Conservation (phyloP, 2,113 vertebrate genomes). For the Sitta europaea region DNA sequence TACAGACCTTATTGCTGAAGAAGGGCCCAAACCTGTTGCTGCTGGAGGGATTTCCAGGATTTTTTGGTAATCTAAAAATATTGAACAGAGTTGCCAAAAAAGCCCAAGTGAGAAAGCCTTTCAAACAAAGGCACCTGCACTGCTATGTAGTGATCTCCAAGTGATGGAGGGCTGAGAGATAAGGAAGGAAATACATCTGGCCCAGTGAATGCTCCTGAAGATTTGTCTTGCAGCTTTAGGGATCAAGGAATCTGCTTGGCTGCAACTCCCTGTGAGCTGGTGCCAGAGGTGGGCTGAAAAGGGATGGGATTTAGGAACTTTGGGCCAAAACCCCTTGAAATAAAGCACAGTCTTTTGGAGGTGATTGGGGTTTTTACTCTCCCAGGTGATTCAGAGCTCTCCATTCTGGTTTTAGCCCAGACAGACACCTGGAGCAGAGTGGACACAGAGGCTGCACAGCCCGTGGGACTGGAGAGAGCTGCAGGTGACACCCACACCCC, state of each 20-base stretch:
- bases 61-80: neutral
- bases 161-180: neutral
- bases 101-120: neutral
- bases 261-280: neutral
- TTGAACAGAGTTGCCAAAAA: neutral
- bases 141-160: neutral
- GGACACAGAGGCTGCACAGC: neutral
- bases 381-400: neutral
- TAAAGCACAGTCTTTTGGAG: neutral
- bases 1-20: neutral
- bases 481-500: neutral
- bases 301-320: neutral
- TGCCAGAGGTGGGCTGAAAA: neutral
- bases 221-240: neutral
- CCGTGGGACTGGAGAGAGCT: accelerated
- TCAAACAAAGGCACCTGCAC: neutral
- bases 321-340: neutral
- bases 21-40: neutral
- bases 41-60: neutral
- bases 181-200: neutral
- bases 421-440: neutral
- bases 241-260: neutral
- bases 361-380: neutral
- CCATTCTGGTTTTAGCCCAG: neutral
- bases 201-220: neutral